Evolutionary conservation across 2,797 vertebrate species (phyloP), one percentile per base, ranked within the genome.

Genomic region (Cyprinella venusta): DNA sequence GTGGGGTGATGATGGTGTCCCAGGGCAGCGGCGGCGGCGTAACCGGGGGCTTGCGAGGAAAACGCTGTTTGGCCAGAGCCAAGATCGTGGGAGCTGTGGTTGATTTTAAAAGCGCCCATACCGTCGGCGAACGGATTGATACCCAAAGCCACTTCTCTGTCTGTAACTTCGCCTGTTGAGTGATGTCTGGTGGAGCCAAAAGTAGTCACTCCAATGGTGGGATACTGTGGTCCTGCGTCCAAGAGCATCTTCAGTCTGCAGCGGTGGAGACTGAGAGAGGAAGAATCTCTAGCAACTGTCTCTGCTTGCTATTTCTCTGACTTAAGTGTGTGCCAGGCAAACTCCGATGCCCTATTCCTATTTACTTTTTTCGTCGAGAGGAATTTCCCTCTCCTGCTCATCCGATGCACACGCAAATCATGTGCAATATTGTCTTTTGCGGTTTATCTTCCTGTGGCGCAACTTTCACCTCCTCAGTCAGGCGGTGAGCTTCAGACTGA

Each of bases 401-500:
- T 95, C 92, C 91, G 92, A 92, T 90, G 93, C 91, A 85, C 95
- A 94, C 95, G 95, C 95, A 96, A 95, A 97, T 95, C 95, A 95
- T 95, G 96, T 96, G 96, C 96, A 97, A 97, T 97, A 97, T 98
- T 98, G 95, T 98, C 95, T 98, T 95, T 97, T 96, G 96, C 96
- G 97, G 97, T 97, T 97, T 97, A 96, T 97, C 97, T 98, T 97
- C 97, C 97, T 96, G 97, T 96, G 97, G 97, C 97, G 97, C 96
- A 97, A 98, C 97, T 99, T 99, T 99, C 97, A 98, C 97, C 98
- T 99, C 97, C 97, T 98, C 97, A 96, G 97, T 97, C 97, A 96
- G 97, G 96, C 97, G 96, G 97, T 97, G 97, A 97, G 97, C 97
- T 96, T 96, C 96, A 98, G 97, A 99, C 97, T 99, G 98, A 99